phyloP scores from a whole-genome alignment of 2,888 invertebrate genomes.

The Hoplodrina ambigua region DNA sequence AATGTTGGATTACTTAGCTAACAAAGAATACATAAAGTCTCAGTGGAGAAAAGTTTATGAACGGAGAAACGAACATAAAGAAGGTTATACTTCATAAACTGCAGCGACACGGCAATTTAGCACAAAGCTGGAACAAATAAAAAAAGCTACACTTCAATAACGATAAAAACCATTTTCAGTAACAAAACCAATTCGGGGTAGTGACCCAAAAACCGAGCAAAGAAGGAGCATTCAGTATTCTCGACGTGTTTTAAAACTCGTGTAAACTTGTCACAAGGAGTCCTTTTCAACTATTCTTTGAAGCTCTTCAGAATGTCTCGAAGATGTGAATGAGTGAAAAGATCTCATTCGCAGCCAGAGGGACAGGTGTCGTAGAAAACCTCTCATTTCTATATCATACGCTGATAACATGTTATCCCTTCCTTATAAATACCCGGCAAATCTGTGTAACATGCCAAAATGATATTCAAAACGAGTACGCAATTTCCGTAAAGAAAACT shows the following conservation, averaged over 20 bases:
- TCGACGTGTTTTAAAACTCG: constrained; percentile 49
- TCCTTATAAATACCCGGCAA: constrained; percentile 28
- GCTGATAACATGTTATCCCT: constrained; percentile 24
- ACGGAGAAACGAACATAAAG: constrained; percentile 39
- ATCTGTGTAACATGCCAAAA: constrained; percentile 28
- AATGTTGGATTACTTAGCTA: constrained; percentile 1
- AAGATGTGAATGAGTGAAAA: constrained; percentile 44
- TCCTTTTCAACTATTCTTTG: constrained; percentile 58
- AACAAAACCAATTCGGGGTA: constrained; percentile 49
- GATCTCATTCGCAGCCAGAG: constrained; percentile 24
- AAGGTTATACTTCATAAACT: constrained; percentile 55
- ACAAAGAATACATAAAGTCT: constrained; percentile 16
- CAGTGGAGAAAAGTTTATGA: constrained; percentile 36
- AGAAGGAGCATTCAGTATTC: constrained; percentile 41
- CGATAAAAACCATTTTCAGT: constrained; percentile 39
- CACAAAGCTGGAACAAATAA: constrained; percentile 31
- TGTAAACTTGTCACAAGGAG: constrained; percentile 47
- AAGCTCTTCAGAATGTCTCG: constrained; percentile 29
- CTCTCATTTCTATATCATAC: constrained; percentile 34
- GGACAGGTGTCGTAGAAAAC: constrained; percentile 13
- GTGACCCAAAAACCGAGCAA: constrained; percentile 39
- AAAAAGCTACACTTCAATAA: constrained; percentile 44
- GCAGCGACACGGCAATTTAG: constrained; percentile 48
- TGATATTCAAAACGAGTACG: constrained; percentile 43
- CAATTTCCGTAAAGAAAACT: constrained; percentile 38